Evolutionary conservation across 2,888 invertebrate species (phyloP), one percentile per base, ranked within the genome.

Genomic region (Andrena praecox): DNA sequence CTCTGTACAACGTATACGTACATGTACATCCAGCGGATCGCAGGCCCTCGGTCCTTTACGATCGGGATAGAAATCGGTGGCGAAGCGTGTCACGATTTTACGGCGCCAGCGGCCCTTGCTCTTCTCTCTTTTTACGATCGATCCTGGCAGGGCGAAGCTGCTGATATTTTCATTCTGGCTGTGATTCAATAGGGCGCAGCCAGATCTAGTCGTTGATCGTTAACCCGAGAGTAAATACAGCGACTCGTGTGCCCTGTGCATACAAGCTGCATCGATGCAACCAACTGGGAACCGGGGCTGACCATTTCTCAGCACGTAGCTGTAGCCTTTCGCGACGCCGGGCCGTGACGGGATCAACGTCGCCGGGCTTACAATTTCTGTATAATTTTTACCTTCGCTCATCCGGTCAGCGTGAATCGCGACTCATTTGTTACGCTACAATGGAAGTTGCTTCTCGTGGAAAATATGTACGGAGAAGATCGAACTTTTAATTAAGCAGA

Each of bases 301-400:
- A 66, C 66, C 71, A 31, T 66, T 79, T 66, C 80, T 71, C 60
- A 66, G 66, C 70, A 78, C 79, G 69, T 79, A 69, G 79, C 52
- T 63, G 78, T 70, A 79, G 79, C 70, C 50, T 79, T 79, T 79
- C 78, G 66, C 70, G 80, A 70, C 10, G 27, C 8, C 24, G 29
- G 16, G 24, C 60, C 80, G 71, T 71, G 80, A 80, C 80, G 62
- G 66, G 66, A 80, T 80, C 71, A 80, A 80, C 70, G 60, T 70
- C n/a, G 35, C 35, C 20, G 64, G 16, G 79, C 70, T 79, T 77
- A 70, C 31, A 59, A 35, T 69, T 54, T 6, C 35, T 59, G 80
- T 79, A 69, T 79, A 78, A 78, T 79, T 42, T 79, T 78, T 78
- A 79, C 79, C 66, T 59, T 56, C 48, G 79, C 52, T 78, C 78